Conservation (phyloP, 1,140 invertebrate species). For the Drosophila nikananu region DNA sequence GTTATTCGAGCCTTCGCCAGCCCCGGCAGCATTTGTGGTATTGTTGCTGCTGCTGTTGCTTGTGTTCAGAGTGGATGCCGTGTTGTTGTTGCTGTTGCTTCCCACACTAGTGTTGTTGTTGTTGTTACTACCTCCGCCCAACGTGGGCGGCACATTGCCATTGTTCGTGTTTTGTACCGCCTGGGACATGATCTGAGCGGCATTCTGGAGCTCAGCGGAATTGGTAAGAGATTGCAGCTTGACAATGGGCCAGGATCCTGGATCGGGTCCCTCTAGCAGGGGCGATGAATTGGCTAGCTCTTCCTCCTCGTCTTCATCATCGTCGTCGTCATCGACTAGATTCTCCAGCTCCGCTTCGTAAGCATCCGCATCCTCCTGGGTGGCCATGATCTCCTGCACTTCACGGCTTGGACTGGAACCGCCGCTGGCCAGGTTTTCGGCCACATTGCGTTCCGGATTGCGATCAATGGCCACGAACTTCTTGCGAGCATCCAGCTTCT, state of each 20-base stretch:
- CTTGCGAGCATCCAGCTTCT: constrained; percentile 69
- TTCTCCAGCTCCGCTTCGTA: constrained; percentile 68
- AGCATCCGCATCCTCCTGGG: constrained; percentile 85
- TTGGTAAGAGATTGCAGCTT: constrained; percentile 53
- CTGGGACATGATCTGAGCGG: constrained; percentile 80
- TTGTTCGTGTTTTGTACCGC: constrained; percentile 77
- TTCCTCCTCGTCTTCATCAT: constrained; percentile 60
- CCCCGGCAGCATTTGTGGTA: constrained; percentile 27
- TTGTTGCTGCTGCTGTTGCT: constrained; percentile 55
- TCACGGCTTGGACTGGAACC: constrained; percentile 94
- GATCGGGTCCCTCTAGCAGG: constrained; percentile 36
- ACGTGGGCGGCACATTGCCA: constrained; percentile 65
- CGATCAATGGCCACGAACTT: constrained; percentile 77
- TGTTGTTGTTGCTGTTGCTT: constrained; percentile 50
- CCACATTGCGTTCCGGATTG: constrained; percentile 71
- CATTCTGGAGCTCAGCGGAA: constrained; percentile 78
- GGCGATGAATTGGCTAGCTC: constrained; percentile 54
- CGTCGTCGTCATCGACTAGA: constrained; percentile 65
- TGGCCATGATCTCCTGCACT: constrained; percentile 91
- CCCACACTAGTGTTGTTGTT: constrained; percentile 32
- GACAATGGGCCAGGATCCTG: constrained; percentile 58
- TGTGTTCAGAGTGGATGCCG: constrained; percentile 51
- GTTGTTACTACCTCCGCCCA: constrained; percentile 26
- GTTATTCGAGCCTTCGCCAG: neutral
- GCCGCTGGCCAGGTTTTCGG: constrained; percentile 86